A percentile compares a stretch with the other conserved stretches of the same genome.
These are phyloP conservation scores for Micrasema minimum DNA, from an alignment of 1,140 invertebrate genomes.

Conservation along the genomic window DNA sequence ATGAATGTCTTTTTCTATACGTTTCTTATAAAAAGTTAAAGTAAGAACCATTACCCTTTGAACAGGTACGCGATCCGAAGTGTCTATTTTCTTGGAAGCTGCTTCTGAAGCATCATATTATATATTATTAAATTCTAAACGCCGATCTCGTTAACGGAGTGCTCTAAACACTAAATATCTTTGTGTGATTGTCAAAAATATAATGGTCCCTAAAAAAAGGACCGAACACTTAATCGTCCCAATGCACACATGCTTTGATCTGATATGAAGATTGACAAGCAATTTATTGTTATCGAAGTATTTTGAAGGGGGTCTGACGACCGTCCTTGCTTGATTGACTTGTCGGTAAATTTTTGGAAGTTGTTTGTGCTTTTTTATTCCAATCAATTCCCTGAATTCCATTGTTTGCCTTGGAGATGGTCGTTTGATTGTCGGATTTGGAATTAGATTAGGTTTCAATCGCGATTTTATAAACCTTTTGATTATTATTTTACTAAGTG, in stretches of 20 bases:
- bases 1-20: no score
- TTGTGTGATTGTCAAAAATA: conserved; percentile 37
- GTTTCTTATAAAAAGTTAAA: no score
- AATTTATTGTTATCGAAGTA: conserved; percentile 49
- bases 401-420: conserved; percentile 13
- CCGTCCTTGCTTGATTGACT: conserved; percentile 45
- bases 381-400: conserved; percentile 17
- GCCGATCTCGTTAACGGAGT: conserved; percentile 30
- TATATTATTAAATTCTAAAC: conserved; percentile 29
- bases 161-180: conserved; percentile 19
- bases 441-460: conserved; percentile 10
- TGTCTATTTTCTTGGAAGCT: conserved; percentile 11
- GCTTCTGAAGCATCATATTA: not conserved
- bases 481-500: no score
- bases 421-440: conserved; percentile 16
- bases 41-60: no score
- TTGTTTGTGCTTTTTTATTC: conserved; percentile 24
- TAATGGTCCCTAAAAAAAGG: conserved; percentile 36
- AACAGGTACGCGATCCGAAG: not conserved
- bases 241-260: conserved; percentile 36
- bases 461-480: no score
- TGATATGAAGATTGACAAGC: conserved; percentile 49
- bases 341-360: conserved; percentile 44
- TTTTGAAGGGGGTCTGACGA: conserved; percentile 45
- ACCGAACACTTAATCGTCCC: conserved; percentile 39